phyloP scores from a whole-genome alignment of 2,113 vertebrate species.

The Ia io region DNA sequence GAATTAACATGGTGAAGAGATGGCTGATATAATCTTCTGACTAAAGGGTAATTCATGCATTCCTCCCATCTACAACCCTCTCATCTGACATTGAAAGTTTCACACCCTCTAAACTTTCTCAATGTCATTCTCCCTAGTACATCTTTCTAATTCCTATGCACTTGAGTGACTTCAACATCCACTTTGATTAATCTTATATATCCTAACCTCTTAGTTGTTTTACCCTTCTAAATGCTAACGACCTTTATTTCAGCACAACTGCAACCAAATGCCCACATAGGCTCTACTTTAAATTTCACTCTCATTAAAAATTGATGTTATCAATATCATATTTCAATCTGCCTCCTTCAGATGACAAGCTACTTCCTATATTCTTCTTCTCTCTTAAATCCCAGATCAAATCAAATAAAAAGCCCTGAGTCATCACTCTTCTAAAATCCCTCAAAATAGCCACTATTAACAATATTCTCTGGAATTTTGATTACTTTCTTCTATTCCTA shows the following conservation, averaged over 20 bases:
- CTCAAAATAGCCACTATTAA: background rate
- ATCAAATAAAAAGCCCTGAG: background rate
- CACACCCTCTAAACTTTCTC: background rate
- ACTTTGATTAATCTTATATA: background rate
- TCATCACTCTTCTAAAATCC: background rate
- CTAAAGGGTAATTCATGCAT: background rate
- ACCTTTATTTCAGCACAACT: background rate
- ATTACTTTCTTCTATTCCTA: background rate
- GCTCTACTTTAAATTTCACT: background rate
- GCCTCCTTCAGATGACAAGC: background rate
- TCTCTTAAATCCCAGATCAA: background rate
- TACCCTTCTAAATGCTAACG: background rate
- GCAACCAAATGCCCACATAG: background rate
- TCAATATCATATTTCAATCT: background rate
- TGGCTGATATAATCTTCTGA: background rate
- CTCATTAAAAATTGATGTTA: constrained; percentile 13
- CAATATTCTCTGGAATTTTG: background rate
- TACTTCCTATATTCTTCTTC: background rate
- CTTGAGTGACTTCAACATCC: background rate
- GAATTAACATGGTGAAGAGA: background rate
- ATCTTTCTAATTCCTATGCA: background rate
- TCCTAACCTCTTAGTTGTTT: background rate
- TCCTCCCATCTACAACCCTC: background rate
- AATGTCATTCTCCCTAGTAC: background rate
- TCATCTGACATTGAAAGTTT: background rate